Evolutionary conservation across 2,113 vertebrate species (phyloP).

Genomic region (Brienomyrus longianalis): DNA sequence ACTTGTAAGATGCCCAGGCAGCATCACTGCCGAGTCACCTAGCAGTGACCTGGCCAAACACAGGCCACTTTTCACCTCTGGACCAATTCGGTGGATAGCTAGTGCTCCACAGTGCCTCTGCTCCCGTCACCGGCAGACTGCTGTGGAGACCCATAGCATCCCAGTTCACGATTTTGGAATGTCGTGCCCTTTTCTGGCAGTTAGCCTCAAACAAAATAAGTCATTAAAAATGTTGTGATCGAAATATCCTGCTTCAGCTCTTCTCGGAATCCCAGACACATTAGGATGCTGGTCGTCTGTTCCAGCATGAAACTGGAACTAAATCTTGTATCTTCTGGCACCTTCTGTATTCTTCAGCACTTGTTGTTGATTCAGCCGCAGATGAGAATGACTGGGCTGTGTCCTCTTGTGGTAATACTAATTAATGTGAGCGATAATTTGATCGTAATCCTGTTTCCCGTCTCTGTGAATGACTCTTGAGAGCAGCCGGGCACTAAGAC

Average conservation of each 20-base stretch:
- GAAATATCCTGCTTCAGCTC: neutral
- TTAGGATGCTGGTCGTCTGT: neutral
- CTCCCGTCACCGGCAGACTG: neutral
- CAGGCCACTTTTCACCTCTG: neutral
- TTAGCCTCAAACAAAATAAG: neutral
- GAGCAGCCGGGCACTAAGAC: neutral
- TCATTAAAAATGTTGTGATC: neutral
- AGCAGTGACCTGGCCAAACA: neutral
- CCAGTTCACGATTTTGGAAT: neutral
- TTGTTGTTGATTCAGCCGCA: neutral
- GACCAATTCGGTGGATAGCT: neutral
- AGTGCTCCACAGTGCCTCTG: neutral
- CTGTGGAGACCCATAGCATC: neutral
- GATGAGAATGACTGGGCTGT: neutral
- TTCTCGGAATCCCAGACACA: neutral
- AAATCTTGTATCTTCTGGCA: neutral
- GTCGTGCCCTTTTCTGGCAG: neutral
- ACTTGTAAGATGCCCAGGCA: neutral
- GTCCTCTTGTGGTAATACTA: neutral
- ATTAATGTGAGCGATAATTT: constrained; percentile 9
- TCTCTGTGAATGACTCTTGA: neutral
- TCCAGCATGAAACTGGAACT: neutral
- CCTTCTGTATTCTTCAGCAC: neutral
- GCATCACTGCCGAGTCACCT: neutral
- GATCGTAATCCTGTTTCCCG: neutral